phyloP scores from a whole-genome alignment of 2,113 vertebrate species.

The Acrocephalus arundinaceus region DNA sequence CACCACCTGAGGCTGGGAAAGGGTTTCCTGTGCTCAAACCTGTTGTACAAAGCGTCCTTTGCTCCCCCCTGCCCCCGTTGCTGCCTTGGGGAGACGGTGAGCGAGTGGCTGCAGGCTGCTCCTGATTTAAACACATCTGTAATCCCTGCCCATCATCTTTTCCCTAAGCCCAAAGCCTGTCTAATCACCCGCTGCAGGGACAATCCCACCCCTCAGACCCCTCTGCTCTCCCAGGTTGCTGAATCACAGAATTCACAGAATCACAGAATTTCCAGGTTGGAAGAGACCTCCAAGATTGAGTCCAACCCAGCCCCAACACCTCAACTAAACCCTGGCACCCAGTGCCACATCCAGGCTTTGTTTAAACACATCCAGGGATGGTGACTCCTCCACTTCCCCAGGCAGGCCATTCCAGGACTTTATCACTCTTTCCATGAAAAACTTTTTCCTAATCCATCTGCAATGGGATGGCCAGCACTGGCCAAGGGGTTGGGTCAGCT shows the following conservation, averaged over 20 bases:
- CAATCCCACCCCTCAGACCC: not conserved
- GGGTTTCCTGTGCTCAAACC: accelerated
- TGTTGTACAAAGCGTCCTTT: not conserved
- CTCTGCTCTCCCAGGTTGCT: not conserved
- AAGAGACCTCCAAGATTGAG: no score
- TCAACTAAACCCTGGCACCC: no score
- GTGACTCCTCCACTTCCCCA: no score
- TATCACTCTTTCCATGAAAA: no score
- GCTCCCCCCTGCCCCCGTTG: not conserved
- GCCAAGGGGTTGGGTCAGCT: not conserved
- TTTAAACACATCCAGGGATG: no score
- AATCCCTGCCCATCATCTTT: conserved; percentile 22
- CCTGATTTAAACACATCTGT: not conserved
- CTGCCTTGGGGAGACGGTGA: accelerated
- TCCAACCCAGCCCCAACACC: no score
- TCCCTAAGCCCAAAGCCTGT: not conserved
- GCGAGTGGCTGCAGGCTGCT: not conserved
- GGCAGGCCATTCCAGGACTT: no score
- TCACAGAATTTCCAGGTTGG: no score
- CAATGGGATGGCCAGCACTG: not conserved
- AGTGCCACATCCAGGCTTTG: no score
- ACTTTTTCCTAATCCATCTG: accelerated
- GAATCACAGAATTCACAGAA: no score
- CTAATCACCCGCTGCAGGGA: not conserved
- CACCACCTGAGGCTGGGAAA: not conserved